phyloP scores from a whole-genome alignment of 2,888 invertebrate genomes.

The Rugalucina vietnamica region DNA sequence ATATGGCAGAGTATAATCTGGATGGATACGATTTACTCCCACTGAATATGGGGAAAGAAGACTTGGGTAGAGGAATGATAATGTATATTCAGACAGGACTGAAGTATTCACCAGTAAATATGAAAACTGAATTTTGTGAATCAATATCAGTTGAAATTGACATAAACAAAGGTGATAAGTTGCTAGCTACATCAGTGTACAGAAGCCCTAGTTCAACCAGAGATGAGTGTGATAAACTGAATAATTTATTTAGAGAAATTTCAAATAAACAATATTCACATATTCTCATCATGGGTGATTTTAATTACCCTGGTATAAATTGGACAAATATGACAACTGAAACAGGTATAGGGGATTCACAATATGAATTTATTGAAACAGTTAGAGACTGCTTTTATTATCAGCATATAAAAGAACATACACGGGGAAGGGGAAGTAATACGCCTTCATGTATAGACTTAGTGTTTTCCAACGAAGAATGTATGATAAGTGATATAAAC shows the following conservation, averaged over 20 bases:
- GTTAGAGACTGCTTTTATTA: background rate
- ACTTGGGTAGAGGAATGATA: constrained; percentile 6
- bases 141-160: background rate
- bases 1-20: constrained; percentile 5
- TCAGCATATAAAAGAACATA: constrained; percentile 1
- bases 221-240: background rate
- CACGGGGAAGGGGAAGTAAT: background rate
- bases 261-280: background rate
- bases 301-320: constrained; percentile 12
- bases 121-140: background rate
- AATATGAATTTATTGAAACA: constrained; percentile 12
- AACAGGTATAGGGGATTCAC: background rate
- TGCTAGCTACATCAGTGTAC: background rate
- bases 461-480: background rate
- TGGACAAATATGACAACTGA: constrained; percentile 5
- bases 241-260: background rate
- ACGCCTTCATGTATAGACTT: background rate
- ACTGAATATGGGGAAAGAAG: background rate
- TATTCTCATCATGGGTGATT: background rate
- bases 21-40: background rate
- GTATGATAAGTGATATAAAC: background rate
- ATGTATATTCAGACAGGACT: background rate
- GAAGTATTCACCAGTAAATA: background rate
- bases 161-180: background rate
- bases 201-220: constrained; percentile 5